A percentile compares a stretch with the other conserved stretches of the same genome.
Conservation (phyloP, 2,113 vertebrate genomes). For the Cyprinodon tularosa region DNA sequence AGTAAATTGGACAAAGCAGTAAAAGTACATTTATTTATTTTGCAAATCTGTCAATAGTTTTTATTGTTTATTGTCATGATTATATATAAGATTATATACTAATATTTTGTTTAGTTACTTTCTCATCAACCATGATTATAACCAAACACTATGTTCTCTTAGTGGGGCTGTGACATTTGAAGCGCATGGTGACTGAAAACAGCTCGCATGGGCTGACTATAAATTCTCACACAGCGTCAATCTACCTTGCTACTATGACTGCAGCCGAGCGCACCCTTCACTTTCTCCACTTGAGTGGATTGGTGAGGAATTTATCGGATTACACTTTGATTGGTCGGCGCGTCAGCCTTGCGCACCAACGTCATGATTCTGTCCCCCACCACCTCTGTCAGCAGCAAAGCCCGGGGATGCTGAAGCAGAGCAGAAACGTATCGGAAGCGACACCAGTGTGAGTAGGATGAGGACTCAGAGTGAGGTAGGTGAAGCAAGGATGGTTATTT, state of each 20-base stretch:
- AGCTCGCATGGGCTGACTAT: constrained; percentile 33
- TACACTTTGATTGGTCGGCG: constrained; percentile 70
- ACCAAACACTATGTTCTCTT: not conserved
- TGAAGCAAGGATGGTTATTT: constrained; percentile 4
- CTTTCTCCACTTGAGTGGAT: constrained; percentile 53
- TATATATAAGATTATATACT: too few species aligned
- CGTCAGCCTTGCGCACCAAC: constrained; percentile 53
- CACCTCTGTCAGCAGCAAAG: constrained; percentile 44
- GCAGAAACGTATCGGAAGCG: constrained; percentile 65
- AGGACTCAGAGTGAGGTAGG: constrained; percentile 69
- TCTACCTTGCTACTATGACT: constrained; percentile 76
- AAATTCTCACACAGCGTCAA: constrained; percentile 76
- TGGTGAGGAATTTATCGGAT: constrained; percentile 54
- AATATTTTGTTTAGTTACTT: not conserved
- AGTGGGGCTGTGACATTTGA: not conserved
- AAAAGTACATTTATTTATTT: too few species aligned
- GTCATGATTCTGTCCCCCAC: constrained; percentile 38
- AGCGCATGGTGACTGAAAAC: constrained; percentile 2
- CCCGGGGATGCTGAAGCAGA: constrained; percentile 68
- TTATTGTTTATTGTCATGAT: too few species aligned
- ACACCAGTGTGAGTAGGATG: constrained; percentile 71
- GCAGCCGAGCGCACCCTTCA: constrained; percentile 11
- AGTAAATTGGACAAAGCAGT: too few species aligned
- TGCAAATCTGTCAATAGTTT: too few species aligned
- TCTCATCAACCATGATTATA: not conserved